Conservation (phyloP, 2,113 vertebrate genomes). For the Neolamprologus toae region DNA sequence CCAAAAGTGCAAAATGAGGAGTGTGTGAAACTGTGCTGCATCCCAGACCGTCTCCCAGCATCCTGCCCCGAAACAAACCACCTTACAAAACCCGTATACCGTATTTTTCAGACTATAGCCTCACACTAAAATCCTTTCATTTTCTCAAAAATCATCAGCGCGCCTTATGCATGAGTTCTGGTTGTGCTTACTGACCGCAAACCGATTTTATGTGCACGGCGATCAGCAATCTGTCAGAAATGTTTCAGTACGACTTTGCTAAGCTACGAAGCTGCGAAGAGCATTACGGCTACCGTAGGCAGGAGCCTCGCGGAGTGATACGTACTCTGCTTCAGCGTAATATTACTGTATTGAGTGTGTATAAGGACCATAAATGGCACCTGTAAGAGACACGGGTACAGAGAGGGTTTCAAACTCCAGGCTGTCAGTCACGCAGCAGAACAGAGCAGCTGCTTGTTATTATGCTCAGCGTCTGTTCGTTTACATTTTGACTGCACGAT, state of each 20-base stretch:
- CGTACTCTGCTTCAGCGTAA: too few species aligned
- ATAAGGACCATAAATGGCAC: accelerated
- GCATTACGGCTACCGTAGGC: accelerated
- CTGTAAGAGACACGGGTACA: too few species aligned
- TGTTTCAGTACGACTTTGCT: accelerated
- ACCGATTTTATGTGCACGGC: accelerated
- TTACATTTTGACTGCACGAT: accelerated
- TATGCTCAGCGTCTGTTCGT: accelerated
- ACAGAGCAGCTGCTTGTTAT: background rate
- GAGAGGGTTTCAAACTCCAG: accelerated
- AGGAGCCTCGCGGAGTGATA: too few species aligned
- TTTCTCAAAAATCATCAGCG: accelerated
- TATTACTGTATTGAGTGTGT: accelerated
- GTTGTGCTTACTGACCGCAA: accelerated
- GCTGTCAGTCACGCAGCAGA: accelerated
- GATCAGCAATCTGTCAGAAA: background rate
- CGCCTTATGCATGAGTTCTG: accelerated
- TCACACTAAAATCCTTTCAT: background rate
- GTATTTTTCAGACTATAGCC: accelerated
- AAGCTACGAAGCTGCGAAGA: background rate
- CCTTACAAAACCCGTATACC: accelerated
- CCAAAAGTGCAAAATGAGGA: accelerated
- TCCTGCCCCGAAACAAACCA: background rate
- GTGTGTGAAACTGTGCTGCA: background rate
- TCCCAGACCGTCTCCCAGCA: background rate